A percentile compares a stretch with the other conserved stretches of the same genome.
phyloP scores from a whole-genome alignment of 2,113 vertebrate species.

The Agapornis roseicollis region DNA sequence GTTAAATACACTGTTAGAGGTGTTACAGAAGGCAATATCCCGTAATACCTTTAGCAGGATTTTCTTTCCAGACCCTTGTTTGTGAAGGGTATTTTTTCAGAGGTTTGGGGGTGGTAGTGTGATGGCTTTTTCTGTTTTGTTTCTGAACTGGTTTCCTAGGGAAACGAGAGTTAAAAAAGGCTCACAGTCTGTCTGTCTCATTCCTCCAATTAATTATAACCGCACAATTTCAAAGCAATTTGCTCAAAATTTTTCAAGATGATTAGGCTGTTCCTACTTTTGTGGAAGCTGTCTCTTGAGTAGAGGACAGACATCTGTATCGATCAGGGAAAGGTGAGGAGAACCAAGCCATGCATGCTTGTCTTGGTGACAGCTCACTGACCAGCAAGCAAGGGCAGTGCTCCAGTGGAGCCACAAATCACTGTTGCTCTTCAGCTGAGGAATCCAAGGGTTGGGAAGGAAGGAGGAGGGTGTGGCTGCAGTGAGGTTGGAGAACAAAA shows the following conservation, averaged over 20 bases:
- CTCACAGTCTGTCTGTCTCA: constrained; percentile 40
- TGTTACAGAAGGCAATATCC: background rate
- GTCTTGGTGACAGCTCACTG: rapidly evolving
- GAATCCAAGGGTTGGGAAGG: background rate
- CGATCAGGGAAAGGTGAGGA: background rate
- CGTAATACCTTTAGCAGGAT: background rate
- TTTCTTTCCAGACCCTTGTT: background rate
- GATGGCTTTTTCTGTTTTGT: constrained; percentile 31
- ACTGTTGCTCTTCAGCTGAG: background rate
- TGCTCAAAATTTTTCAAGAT: background rate
- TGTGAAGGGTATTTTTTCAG: background rate
- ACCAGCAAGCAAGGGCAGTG: background rate
- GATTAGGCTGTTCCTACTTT: background rate
- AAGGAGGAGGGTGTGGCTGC: background rate
- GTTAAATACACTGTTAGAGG: background rate
- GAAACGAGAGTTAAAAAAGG: constrained; percentile 42
- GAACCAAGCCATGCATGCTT: rapidly evolving
- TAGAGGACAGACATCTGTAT: background rate
- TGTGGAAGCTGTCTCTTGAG: background rate
- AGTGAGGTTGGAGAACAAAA: background rate
- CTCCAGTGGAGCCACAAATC: background rate
- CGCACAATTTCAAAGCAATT: background rate
- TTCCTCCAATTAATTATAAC: constrained; percentile 30
- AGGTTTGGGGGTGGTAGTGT: background rate
- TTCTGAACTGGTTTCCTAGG: constrained; percentile 35